phyloP scores from a whole-genome alignment of 2,888 invertebrate genomes.

The Acanthoscelides obtectus region DNA sequence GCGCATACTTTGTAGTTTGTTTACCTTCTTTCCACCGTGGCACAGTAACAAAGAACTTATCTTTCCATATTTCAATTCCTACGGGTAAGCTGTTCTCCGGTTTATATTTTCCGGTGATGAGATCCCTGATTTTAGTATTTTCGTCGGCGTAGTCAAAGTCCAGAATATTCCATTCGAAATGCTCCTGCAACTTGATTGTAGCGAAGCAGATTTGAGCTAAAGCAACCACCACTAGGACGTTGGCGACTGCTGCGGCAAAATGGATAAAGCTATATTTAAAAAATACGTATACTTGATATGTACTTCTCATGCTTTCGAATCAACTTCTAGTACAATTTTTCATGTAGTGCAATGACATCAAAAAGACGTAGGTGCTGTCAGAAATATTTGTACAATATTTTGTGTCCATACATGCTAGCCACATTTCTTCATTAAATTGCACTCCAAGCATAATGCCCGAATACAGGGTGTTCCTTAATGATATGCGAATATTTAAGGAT shows the following conservation, averaged over 20 bases:
- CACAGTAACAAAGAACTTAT: constrained; percentile 77
- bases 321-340: too few relatives aligned
- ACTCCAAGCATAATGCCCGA: too few relatives aligned
- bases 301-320: too few relatives aligned
- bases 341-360: too few relatives aligned
- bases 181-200: constrained; percentile 22
- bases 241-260: not conserved
- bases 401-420: too few relatives aligned
- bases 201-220: not conserved
- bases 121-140: constrained; percentile 57
- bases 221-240: not conserved
- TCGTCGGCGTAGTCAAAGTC: constrained; percentile 72
- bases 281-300: too few relatives aligned
- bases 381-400: too few relatives aligned
- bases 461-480: too few relatives aligned
- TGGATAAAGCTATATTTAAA: not conserved
- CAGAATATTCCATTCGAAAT: constrained; percentile 67
- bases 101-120: constrained; percentile 61
- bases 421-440: too few relatives aligned
- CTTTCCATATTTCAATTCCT: constrained; percentile 74
- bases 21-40: constrained; percentile 77
- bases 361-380: too few relatives aligned
- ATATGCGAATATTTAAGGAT: too few relatives aligned
- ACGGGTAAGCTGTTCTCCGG: constrained; percentile 78
- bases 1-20: too few relatives aligned